phyloP scores from a whole-genome alignment of 1,140 invertebrate genomes.

The Phortica variegata region DNA sequence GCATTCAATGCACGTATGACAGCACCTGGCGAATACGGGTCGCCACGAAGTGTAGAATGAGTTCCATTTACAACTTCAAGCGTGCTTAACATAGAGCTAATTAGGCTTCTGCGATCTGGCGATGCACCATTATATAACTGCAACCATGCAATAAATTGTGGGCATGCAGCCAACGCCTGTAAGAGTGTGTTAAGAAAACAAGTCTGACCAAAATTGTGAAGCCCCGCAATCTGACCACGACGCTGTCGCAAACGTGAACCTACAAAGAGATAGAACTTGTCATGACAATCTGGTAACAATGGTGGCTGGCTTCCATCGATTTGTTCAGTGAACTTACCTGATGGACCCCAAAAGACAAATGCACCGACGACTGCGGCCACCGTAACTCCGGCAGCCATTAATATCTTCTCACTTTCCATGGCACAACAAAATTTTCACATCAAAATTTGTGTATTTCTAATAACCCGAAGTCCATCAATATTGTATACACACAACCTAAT shows the following conservation, averaged over 20 bases:
- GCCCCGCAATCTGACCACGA: conserved; percentile 72
- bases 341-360: conserved; percentile 77
- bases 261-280: background rate
- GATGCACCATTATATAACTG: conserved; percentile 60
- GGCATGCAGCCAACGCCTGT: conserved; percentile 76
- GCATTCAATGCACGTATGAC: conserved; percentile 74
- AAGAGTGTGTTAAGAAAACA: conserved; percentile 86
- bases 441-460: too few species aligned
- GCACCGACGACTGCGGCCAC: conserved; percentile 74
- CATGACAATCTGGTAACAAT: background rate
- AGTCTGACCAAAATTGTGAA: conserved; percentile 82
- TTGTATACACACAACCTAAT: too few species aligned
- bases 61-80: conserved; percentile 76
- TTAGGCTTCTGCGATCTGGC: conserved; percentile 64
- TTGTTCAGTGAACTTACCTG: conserved; percentile 58
- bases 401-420: conserved; percentile 56
- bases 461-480: too few species aligned
- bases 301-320: too few species aligned
- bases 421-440: too few species aligned
- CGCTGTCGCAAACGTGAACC: conserved; percentile 62
- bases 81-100: conserved; percentile 65
- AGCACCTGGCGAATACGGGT: conserved; percentile 69
- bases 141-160: conserved; percentile 80
- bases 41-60: conserved; percentile 68
- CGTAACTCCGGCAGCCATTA: conserved; percentile 70